Evolutionary conservation across 2,888 invertebrate genomes (phyloP).

Genomic region (Drosophila yooni): DNA sequence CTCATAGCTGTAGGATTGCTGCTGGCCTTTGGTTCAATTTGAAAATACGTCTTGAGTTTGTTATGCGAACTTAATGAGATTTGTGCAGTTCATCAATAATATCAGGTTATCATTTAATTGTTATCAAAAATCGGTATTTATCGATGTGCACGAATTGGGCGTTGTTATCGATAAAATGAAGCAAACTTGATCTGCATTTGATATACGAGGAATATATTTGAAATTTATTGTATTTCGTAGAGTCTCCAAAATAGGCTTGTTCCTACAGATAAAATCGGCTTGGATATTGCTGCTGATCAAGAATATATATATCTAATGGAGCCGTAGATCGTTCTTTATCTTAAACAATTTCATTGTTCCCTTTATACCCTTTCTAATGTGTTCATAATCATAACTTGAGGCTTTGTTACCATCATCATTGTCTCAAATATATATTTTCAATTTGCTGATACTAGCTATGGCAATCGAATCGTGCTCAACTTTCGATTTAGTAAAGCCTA

Average conservation of each 20-base stretch:
- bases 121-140: not conserved
- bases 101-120: not conserved
- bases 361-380: no score
- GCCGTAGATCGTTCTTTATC: not conserved
- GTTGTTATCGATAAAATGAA: not conserved
- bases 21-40: not conserved
- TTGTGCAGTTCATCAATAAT: no score
- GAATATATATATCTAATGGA: not conserved
- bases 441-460: not conserved
- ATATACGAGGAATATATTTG: not conserved
- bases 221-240: not conserved
- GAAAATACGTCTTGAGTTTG: no score
- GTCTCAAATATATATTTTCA: not conserved
- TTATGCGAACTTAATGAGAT: not conserved
- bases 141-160: fast-evolving
- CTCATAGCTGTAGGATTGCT: not conserved
- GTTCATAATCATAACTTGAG: no score
- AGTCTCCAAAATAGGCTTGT: not conserved
- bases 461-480: not conserved
- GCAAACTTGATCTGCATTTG: not conserved
- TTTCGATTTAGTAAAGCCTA: not conserved
- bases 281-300: not conserved
- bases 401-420: not conserved
- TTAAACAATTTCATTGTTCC: not conserved
- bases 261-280: not conserved